A percentile compares a stretch with the other conserved stretches of the same genome.
These are phyloP conservation scores for Altica lythri DNA, from an alignment of 2,888 invertebrate genomes.

Conservation along the genomic window DNA sequence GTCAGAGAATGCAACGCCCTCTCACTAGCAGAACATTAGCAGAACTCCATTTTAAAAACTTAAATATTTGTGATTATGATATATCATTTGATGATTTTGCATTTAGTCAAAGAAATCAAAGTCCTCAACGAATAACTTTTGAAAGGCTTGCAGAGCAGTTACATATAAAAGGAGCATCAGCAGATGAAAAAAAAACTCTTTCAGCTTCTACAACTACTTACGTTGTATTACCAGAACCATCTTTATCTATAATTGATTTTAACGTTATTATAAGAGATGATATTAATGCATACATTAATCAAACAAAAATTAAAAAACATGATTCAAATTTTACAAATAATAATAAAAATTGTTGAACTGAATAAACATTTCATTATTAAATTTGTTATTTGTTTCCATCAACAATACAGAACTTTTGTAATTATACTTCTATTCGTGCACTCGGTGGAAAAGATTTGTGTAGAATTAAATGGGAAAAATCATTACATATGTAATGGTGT, in stretches of 20 bases:
- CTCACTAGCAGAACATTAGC: slow-evolving; percentile 60
- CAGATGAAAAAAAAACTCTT: slow-evolving; percentile 27
- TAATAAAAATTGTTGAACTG: too few species aligned
- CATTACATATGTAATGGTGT: too few species aligned
- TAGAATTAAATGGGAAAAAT: too few species aligned
- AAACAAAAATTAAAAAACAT: slow-evolving; percentile 35
- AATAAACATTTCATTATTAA: too few species aligned
- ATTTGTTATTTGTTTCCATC: too few species aligned
- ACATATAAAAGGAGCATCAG: slow-evolving; percentile 29
- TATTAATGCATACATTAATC: slow-evolving; percentile 43
- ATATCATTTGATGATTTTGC: slow-evolving; percentile 58
- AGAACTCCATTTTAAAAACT: slow-evolving; percentile 61
- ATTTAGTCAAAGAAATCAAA: slow-evolving; percentile 47
- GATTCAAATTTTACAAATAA: too few species aligned
- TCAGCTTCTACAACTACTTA: slow-evolving; percentile 49
- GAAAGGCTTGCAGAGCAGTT: slow-evolving; percentile 42
- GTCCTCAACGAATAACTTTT: slow-evolving; percentile 42
- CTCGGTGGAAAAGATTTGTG: too few species aligned
- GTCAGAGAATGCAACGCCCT: slow-evolving; percentile 54
- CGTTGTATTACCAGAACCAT: slow-evolving; percentile 63
- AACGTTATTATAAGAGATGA: slow-evolving; percentile 64
- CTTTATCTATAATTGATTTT: slow-evolving; percentile 73
- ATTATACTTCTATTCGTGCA: too few species aligned
- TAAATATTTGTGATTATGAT: slow-evolving; percentile 62
- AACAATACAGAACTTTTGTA: too few species aligned